Base-by-base conservation (phyloP, 2,797 vertebrate species). In the Enteromius argenteus region DNA sequence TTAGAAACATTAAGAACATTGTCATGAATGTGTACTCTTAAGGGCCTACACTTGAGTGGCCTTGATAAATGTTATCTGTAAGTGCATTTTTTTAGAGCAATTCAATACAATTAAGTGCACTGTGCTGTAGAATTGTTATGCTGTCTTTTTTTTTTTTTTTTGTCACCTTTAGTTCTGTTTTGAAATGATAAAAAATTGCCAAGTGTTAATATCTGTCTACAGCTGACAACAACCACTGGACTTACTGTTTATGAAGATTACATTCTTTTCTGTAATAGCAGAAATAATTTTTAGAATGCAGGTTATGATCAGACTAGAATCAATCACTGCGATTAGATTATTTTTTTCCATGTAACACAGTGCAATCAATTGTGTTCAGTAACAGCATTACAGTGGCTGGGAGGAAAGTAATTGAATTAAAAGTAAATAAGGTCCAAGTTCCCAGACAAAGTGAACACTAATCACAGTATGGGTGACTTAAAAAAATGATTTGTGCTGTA, bases 331-430 rank as follows among this genome's bases (percentile, higher is more conserved):
- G 0, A 76, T 76, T 76, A 76, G 21, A 76, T 76, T 23, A 76
- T 58, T 4, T 58, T n/a, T 56, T 58, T 39, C 32, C 32, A 58
- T 76, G 32, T 76, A 39, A 75, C 71, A 74, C 51, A 76, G 73
- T 39, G 73, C 35, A 76, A 37, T 39, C 73, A 76, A 23, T 76
- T 56, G 21, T 17, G 73, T 58, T 75, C 32, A 2, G 13, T 75
- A 58, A 58, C 51, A 37, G 73, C 14, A 75, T 56, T 58, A 58
- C 13, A 58, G 13, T 4, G 32, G 51, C 73, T 75, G 21, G 51
- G 3, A 76, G 32, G 51, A 76, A 76, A 76, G 51, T 15, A 39
- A 76, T 23, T 15, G 13, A 56, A 76, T 58, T 39, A 23, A 23
- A 75, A 75, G 51, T 75, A 75, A 75, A 53, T 53, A 35, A 37